Base-by-base conservation (phyloP, 1,140 invertebrate genomes). In the Ephestia elutella region DNA sequence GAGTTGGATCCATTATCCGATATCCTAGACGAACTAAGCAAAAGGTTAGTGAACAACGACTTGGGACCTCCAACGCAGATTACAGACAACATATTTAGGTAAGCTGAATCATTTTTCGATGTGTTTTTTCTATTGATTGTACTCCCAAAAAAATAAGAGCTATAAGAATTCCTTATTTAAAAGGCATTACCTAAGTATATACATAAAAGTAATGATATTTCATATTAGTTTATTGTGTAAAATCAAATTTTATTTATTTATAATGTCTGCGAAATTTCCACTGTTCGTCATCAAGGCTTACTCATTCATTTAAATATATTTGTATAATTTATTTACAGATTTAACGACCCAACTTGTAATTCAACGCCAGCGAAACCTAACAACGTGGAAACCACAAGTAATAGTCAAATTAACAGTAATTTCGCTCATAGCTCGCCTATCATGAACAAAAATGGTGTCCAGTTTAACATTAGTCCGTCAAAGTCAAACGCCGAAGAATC, bases 281-380 rank as follows among this genome's bases (percentile, higher is more conserved):
- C 18, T n/a, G 8, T 55, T 11, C 11, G 44, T 49, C 50, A 44
- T 28, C 53, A 25, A 48, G 10, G 13, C 30, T 49, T 50, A 57
- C n/a, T n/a, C 44, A 49, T 57, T 7, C 5, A 49, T 15, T 28
- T 17, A 35, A 32, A 15, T 55, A 56, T 56, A 38, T 49, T 49
- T 61, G 9, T 49, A 49, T 56, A 62, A 53, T 70, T 92, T 89
- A 2, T 4, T 44, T 44, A 1, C 78, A 92, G 92, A 30, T 93
- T 93, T 69, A 94, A 94, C 65, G 93, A 94, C 77, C 93, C 93
- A 18, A 92, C 91, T 1, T 91, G 91, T 60, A 90, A 89, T 70
- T 44, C 38, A 44, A 80, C 83, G 8, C 74, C 78, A 53, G 70
- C 75, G 18, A 80, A 80, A 61, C 73, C 66, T 50, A 79, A 59